Conservation (phyloP, 2,888 invertebrate genomes). For the Panopea generosa region DNA sequence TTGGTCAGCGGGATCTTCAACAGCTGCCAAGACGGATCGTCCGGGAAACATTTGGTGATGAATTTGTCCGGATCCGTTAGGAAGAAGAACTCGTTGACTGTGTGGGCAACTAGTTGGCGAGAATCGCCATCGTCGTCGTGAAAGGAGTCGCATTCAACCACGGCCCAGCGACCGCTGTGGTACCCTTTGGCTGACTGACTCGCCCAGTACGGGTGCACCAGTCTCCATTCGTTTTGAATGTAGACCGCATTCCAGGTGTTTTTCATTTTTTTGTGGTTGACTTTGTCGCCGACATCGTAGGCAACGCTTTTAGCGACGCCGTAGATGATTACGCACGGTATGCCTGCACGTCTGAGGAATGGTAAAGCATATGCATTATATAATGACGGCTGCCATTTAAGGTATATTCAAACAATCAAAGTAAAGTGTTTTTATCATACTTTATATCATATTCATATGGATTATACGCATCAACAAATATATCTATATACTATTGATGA, state of each 20-base stretch:
- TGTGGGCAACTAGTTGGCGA: neutral
- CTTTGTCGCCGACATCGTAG: conserved; percentile 72
- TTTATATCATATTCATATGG: no score
- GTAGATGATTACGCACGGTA: conserved; percentile 72
- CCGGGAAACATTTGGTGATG: conserved; percentile 67
- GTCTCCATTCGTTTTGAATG: conserved; percentile 71
- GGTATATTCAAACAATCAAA: neutral
- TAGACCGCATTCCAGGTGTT: conserved; percentile 79
- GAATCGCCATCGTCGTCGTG: conserved; percentile 32
- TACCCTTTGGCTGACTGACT: conserved; percentile 60
- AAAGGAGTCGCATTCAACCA: conserved; percentile 65
- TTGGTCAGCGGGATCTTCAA: conserved; percentile 56
- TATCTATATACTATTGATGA: no score
- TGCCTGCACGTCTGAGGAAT: conserved; percentile 67
- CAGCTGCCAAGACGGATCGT: conserved; percentile 69
- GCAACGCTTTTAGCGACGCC: conserved; percentile 75
- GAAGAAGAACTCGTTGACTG: conserved; percentile 66
- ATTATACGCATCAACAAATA: no score
- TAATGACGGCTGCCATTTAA: neutral
- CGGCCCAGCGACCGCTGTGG: conserved; percentile 69
- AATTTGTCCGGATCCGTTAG: conserved; percentile 70
- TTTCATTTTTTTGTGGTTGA: conserved; percentile 56
- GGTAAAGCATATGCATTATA: neutral
- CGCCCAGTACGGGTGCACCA: conserved; percentile 78
- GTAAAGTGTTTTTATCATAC: neutral